Base-by-base conservation (phyloP, 2,888 invertebrate genomes). In the Tetragnatha montana region DNA sequence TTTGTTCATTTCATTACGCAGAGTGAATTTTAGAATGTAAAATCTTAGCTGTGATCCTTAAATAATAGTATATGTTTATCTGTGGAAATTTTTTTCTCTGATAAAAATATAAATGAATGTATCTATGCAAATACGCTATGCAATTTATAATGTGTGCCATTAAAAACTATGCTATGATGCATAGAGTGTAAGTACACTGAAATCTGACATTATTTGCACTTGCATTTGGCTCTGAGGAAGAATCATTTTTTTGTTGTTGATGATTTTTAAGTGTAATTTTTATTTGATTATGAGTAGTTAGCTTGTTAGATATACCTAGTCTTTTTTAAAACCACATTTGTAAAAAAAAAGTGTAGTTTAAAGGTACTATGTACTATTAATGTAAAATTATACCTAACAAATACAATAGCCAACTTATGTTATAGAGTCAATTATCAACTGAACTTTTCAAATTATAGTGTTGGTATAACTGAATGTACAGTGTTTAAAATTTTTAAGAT, bases 11-110 rank as follows among this genome's bases (percentile, higher is more conserved):
- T 60, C 17, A 60, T 21, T 73, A 19, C 7, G 19, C 19, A 73
- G n/a, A 71, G 19, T 22, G 19, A 73, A 19, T 22, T 73, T 60
- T 60, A 60, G 60, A 60, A 60, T 60, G 60, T 60, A 51, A 74
- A 73, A 73, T 73, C 82, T 82, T 82, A 82, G 82, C 82, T 82
- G 82, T 82, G 82, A 82, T 82, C 82, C 74, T 82, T 82, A 22
- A 73, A 73, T n/a, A 22, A 71, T 47, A 51, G 35, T 74, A 22
- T 82, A 60, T 82, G 73, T 73, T 73, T 73, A 22, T 19, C 21
- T 82, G 82, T 74, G 74, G 51, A 73, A 60, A 35, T 35, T 35
- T 49, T 60, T 49, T 50, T 82, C 47, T 73, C 82, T 49, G 73
- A 21, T 60, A 70, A 70, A 82, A 51, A 47, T 60, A 14, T 60